Evolutionary conservation across 2,797 vertebrate genomes (phyloP).

Genomic region (Anniella stebbinsi): DNA sequence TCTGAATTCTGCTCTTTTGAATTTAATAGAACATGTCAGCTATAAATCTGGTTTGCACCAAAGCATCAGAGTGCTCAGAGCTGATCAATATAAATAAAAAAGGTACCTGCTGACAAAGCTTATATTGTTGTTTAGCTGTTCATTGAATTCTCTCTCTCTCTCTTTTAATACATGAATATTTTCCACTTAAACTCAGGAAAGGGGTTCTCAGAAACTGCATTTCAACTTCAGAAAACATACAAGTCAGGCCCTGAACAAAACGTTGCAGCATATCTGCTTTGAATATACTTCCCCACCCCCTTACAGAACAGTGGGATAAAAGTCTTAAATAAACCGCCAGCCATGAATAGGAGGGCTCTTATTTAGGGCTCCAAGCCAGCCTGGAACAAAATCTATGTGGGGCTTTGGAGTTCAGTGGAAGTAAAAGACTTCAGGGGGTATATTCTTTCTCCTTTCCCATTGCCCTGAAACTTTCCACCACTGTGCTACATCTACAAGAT

Average conservation of each 20-base stretch:
- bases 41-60: constrained; percentile 7
- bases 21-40: constrained; percentile 28
- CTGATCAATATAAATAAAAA: constrained; percentile 20
- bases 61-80: constrained; percentile 7
- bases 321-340: not conserved
- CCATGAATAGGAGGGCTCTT: not conserved
- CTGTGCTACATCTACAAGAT: not conserved
- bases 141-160: not conserved
- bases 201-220: not conserved
- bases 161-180: not conserved
- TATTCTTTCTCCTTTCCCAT: not conserved
- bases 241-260: not conserved
- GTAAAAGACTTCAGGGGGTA: not conserved
- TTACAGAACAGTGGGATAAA: not conserved
- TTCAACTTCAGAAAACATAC: not conserved
- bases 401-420: not conserved
- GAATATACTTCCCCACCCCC: not conserved
- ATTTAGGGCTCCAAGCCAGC: not conserved
- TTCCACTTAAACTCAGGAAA: not conserved
- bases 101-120: not conserved
- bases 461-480: not conserved
- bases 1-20: constrained; percentile 7
- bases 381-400: not conserved
- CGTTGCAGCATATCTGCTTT: not conserved
- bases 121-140: not conserved